These are phyloP conservation scores for Polymixis lichenea DNA, from an alignment of 2,888 invertebrate species.

Conservation along the genomic window DNA sequence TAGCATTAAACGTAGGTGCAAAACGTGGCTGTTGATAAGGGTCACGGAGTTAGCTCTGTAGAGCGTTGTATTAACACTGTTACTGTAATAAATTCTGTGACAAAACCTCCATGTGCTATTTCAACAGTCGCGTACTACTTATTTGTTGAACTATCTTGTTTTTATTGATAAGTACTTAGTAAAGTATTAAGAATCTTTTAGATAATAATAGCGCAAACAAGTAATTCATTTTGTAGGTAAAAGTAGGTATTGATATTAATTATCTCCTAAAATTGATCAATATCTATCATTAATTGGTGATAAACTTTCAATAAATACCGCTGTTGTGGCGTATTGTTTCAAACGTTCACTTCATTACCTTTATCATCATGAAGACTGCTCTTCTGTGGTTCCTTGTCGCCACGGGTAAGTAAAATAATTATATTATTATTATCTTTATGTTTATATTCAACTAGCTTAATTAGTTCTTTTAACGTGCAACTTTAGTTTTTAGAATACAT, in stretches of 20 bases:
- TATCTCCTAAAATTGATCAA: slow-evolving; percentile 25
- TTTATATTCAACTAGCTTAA: neutral
- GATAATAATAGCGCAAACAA: neutral
- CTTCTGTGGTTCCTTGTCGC: slow-evolving; percentile 39
- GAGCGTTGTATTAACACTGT: neutral
- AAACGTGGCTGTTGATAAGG: neutral
- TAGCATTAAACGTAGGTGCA: neutral
- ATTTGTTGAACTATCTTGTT: neutral
- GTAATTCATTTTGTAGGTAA: neutral
- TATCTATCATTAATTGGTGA: slow-evolving; percentile 26
- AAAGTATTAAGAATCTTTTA: neutral
- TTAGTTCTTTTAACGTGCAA: neutral
- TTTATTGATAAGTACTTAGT: neutral
- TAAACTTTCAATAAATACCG: slow-evolving; percentile 52
- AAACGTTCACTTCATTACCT: neutral
- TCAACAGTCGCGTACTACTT: neutral
- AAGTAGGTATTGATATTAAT: neutral
- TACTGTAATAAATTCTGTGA: neutral
- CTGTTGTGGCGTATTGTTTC: neutral
- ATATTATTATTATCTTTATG: neutral
- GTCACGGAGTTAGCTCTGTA: neutral
- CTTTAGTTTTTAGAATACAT: neutral
- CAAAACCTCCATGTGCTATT: neutral
- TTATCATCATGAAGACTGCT: slow-evolving; percentile 39
- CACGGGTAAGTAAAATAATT: slow-evolving; percentile 33